Conservation (phyloP, 1,140 invertebrate genomes). For the Popillia japonica region DNA sequence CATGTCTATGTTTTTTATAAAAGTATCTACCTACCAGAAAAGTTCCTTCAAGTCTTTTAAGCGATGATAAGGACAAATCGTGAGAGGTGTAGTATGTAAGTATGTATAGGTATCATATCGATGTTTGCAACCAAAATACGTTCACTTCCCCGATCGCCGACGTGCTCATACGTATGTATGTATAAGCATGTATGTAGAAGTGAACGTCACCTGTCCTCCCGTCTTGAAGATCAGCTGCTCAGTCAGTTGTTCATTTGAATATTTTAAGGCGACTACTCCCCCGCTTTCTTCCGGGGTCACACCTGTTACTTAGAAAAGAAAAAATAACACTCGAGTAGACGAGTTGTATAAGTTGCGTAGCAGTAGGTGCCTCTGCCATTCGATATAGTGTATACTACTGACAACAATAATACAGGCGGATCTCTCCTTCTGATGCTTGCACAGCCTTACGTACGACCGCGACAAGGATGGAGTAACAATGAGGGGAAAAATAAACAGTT, state of each 20-base stretch:
- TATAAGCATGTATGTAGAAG: no score
- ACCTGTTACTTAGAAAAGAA: constrained; percentile 43
- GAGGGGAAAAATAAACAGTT: constrained; percentile 21
- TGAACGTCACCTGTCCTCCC: constrained; percentile 45
- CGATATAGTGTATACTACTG: background rate
- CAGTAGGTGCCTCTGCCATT: background rate
- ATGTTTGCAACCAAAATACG: no score
- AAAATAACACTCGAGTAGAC: background rate
- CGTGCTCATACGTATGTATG: no score
- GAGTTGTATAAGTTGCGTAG: no score
- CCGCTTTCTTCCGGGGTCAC: constrained; percentile 48
- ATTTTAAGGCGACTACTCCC: constrained; percentile 44
- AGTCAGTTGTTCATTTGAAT: constrained; percentile 51
- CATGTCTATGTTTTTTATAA: no score
- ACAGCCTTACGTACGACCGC: background rate
- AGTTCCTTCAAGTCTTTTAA: no score
- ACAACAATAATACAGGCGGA: background rate
- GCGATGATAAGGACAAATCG: no score
- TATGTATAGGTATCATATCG: no score
- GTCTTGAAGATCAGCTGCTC: constrained; percentile 46
- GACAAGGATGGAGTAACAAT: background rate
- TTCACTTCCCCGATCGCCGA: no score
- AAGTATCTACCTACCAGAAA: no score
- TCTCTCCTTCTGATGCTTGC: background rate
- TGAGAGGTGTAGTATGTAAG: no score